Percentiles rank a stretch among this genome's conserved stretches.
Conservation (phyloP, 2,888 invertebrate species). For the Zhengitettix transpicula region DNA sequence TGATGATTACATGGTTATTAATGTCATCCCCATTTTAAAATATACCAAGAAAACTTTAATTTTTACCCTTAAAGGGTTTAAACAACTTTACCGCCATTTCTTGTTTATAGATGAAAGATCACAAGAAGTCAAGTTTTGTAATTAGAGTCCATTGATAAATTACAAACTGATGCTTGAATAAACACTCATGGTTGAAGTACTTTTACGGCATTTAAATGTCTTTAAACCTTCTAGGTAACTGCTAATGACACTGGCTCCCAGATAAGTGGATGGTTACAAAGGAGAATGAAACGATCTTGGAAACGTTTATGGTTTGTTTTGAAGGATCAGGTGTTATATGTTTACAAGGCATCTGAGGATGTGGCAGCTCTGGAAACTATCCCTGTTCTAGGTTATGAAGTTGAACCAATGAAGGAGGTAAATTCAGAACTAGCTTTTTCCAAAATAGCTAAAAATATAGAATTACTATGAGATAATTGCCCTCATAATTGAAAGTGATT, state of each 20-base stretch:
- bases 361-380: slow-evolving; percentile 31
- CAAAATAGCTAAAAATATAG: background rate
- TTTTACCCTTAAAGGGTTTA: too few species aligned
- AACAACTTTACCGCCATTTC: too few species aligned
- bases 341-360: slow-evolving; percentile 36
- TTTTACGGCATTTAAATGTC: too few species aligned
- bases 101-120: too few species aligned
- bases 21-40: too few species aligned
- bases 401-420: slow-evolving; percentile 17
- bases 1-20: too few species aligned
- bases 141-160: too few species aligned
- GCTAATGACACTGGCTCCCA: slow-evolving; percentile 33
- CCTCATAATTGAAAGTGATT: background rate
- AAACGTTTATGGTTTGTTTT: slow-evolving; percentile 37
- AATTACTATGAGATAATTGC: background rate
- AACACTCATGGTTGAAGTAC: too few species aligned
- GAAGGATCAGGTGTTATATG: slow-evolving; percentile 33
- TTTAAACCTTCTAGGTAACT: too few species aligned
- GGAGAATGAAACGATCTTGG: slow-evolving; percentile 28
- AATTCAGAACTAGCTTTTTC: background rate
- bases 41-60: too few species aligned
- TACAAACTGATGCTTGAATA: too few species aligned
- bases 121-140: too few species aligned
- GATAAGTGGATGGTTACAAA: slow-evolving; percentile 34
- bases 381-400: slow-evolving; percentile 32